phyloP scores from a whole-genome alignment of 2,888 invertebrate genomes.

The Netelia fuscicornis region DNA sequence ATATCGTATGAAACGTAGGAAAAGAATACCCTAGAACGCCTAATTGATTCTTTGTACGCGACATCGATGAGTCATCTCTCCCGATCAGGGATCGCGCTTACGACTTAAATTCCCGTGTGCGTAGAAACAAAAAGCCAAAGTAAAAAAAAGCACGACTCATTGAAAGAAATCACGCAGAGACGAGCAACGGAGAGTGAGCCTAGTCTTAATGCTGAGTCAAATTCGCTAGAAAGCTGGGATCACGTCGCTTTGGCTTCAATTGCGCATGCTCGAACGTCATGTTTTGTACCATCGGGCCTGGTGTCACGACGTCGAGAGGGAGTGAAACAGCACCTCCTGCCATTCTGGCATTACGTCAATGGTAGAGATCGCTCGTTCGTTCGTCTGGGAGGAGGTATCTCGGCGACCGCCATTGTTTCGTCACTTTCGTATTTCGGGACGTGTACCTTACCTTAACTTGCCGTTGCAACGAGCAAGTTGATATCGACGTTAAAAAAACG shows the following conservation, averaged over 20 bases:
- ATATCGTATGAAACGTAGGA: neutral
- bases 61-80: constrained; percentile 4
- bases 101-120: too few species aligned
- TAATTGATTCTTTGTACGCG: neutral
- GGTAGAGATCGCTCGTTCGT: constrained; percentile 78
- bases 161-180: neutral
- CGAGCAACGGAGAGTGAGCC: neutral
- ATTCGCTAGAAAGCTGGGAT: neutral
- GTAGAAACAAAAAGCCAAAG: neutral
- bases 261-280: neutral
- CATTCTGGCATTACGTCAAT: constrained; percentile 83
- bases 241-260: neutral
- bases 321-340: constrained; percentile 72
- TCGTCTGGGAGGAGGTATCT: constrained; percentile 81
- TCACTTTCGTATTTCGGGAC: constrained; percentile 71
- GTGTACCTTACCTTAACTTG: constrained; percentile 33
- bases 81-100: neutral
- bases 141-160: neutral
- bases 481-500: neutral
- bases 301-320: neutral
- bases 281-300: neutral
- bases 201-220: neutral
- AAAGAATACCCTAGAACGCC: neutral
- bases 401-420: constrained; percentile 81
- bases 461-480: constrained; percentile 22